Conservation (phyloP, 2,888 invertebrate species). For the Lissonota sp. region DNA sequence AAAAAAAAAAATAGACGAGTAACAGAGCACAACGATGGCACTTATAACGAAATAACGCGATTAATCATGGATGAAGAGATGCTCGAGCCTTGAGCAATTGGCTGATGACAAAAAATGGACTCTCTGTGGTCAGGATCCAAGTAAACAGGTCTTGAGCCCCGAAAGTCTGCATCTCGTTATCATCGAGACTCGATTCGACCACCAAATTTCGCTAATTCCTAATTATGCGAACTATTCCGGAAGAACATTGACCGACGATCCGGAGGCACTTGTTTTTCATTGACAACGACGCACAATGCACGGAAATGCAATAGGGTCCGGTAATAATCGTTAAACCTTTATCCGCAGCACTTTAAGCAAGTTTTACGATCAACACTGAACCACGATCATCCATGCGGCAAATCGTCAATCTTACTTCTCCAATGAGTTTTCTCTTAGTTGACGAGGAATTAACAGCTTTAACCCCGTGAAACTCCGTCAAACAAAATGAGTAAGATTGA, state of each 20-base stretch:
- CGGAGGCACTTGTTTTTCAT: conserved; percentile 12
- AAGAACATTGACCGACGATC: conserved; percentile 2
- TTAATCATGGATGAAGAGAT: background rate
- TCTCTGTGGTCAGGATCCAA: conserved; percentile 45
- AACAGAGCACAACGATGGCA: conserved; percentile 13
- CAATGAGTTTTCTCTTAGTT: too few relatives aligned
- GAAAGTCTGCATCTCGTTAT: conserved; percentile 47
- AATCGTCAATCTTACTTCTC: too few relatives aligned
- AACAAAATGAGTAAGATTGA: background rate
- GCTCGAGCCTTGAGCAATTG: background rate
- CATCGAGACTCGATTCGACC: background rate
- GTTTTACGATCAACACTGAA: too few relatives aligned
- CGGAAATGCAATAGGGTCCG: background rate
- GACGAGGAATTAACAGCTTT: too few relatives aligned
- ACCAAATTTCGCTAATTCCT: background rate
- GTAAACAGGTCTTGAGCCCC: conserved; percentile 29
- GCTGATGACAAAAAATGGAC: background rate
- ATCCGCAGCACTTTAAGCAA: too few relatives aligned
- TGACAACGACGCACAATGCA: conserved; percentile 46
- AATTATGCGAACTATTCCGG: conserved; percentile 11
- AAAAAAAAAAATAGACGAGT: background rate
- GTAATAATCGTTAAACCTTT: too few relatives aligned
- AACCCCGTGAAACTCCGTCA: background rate
- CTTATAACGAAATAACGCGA: background rate
- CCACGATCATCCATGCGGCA: too few relatives aligned